Percentiles rank a stretch among this genome's conserved stretches.
phyloP scores from a whole-genome alignment of 2,888 invertebrate species.

The Volucella zonaria region DNA sequence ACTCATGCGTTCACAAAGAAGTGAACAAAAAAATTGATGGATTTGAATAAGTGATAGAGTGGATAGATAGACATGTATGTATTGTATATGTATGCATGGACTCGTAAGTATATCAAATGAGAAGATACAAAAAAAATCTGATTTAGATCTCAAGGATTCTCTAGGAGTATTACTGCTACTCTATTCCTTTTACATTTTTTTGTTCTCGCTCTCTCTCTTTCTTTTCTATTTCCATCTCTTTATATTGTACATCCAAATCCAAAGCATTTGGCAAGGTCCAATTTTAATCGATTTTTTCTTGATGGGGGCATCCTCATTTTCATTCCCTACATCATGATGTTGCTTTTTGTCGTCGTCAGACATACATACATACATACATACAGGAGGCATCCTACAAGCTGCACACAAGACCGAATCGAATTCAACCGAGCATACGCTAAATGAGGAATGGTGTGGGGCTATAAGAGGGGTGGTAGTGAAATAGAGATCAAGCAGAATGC shows the following conservation, averaged over 20 bases:
- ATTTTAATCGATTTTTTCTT: conserved; percentile 69
- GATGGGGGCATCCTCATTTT: conserved; percentile 2
- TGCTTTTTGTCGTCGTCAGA: conserved; percentile 31
- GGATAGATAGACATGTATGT: background rate
- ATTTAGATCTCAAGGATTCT: conserved; percentile 65
- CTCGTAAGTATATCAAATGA: conserved; percentile 25
- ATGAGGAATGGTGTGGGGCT: conserved; percentile 36
- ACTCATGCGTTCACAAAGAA: background rate
- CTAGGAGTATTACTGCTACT: conserved; percentile 47
- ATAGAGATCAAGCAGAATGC: conserved; percentile 11
- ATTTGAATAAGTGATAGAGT: conserved; percentile 9
- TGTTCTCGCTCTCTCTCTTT: conserved; percentile 22
- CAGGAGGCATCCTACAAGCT: conserved; percentile 48
- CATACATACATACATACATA: conserved; percentile 12
- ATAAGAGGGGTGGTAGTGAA: background rate
- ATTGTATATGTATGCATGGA: no score
- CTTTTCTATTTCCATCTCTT: background rate
- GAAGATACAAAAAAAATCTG: conserved; percentile 39
- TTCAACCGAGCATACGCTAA: conserved; percentile 62
- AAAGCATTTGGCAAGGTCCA: conserved; percentile 62
- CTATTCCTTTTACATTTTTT: conserved; percentile 38
- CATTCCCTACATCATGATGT: conserved; percentile 19
- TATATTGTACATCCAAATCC: conserved; percentile 26
- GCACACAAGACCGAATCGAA: conserved; percentile 55
- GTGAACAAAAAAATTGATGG: conserved; percentile 17